These are phyloP conservation scores for Etheostoma spectabile DNA, from an alignment of 2,113 vertebrate species.

Conservation along the genomic window DNA sequence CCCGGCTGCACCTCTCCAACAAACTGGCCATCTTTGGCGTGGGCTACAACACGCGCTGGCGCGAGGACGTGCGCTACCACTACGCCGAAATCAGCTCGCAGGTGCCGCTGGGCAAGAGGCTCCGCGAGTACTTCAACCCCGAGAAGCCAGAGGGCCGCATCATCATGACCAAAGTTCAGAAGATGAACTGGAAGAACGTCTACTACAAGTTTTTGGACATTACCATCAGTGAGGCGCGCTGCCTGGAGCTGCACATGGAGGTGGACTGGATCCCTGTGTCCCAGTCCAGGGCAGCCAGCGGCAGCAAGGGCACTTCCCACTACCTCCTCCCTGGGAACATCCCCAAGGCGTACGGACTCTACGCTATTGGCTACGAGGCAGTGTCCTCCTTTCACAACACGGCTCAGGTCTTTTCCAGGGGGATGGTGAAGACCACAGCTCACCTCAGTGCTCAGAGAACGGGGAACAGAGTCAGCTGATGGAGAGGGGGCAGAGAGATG, in stretches of 20 bases:
- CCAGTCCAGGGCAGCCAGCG: constrained; percentile 88
- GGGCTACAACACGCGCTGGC: constrained; percentile 98
- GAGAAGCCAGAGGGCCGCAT: constrained; percentile 95
- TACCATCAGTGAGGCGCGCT: constrained; percentile 96
- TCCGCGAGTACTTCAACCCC: constrained; percentile 97
- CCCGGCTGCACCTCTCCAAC: constrained; percentile 95
- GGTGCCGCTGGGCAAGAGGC: constrained; percentile 94
- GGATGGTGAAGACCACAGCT: constrained; percentile 57
- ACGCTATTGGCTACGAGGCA: constrained; percentile 93
- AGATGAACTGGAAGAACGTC: constrained; percentile 99
- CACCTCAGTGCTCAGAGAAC: constrained; percentile 70
- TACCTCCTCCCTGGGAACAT: constrained; percentile 96
- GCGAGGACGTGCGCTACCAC: constrained; percentile 96
- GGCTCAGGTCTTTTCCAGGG: constrained; percentile 17
- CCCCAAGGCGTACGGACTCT: constrained; percentile 94
- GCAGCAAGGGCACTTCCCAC: constrained; percentile 87
- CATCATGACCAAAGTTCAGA: constrained; percentile 96
- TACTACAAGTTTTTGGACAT: constrained; percentile 99
- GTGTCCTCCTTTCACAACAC: constrained; percentile 57
- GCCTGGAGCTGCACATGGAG: constrained; percentile 97
- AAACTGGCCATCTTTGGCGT: constrained; percentile 98
- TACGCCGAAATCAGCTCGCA: constrained; percentile 98
- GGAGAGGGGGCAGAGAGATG: constrained; percentile 26
- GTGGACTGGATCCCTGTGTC: constrained; percentile 96
- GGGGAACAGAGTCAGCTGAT: constrained; percentile 45